phyloP scores from a whole-genome alignment of 2,888 invertebrate species.

The Lutraria lutraria region DNA sequence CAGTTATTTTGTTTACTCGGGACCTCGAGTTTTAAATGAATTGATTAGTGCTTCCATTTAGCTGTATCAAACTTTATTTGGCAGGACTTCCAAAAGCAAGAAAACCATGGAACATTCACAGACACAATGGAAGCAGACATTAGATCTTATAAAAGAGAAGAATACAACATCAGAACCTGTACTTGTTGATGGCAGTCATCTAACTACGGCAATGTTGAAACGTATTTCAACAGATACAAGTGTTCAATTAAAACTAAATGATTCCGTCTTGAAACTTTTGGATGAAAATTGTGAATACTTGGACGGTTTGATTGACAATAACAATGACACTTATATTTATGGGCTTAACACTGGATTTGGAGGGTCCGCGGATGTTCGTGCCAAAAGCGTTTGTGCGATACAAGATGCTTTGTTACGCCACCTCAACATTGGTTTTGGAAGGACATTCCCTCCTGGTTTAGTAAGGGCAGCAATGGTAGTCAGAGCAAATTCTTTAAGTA shows the following conservation, averaged over 20 bases:
- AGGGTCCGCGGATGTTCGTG: slow-evolving; percentile 51
- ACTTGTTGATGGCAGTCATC: not conserved
- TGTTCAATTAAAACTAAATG: slow-evolving; percentile 19
- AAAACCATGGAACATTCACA: not conserved
- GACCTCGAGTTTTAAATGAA: not conserved
- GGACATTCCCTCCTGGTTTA: slow-evolving; percentile 28
- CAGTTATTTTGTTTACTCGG: not conserved
- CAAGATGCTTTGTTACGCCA: slow-evolving; percentile 50
- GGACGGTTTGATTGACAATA: slow-evolving; percentile 12
- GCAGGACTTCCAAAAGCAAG: not conserved
- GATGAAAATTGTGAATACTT: slow-evolving; percentile 26
- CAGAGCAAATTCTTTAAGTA: slow-evolving; percentile 38
- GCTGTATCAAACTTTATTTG: not conserved
- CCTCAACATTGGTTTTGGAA: slow-evolving; percentile 50
- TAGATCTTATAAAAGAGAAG: slow-evolving; percentile 25
- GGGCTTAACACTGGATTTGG: slow-evolving; percentile 58
- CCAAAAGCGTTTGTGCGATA: slow-evolving; percentile 31
- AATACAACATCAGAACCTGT: not conserved
- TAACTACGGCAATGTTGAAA: slow-evolving; percentile 19
- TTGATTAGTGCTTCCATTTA: not conserved
- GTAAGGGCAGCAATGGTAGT: slow-evolving; percentile 39
- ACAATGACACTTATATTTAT: slow-evolving; percentile 33
- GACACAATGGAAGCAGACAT: slow-evolving; percentile 15
- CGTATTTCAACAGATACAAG: slow-evolving; percentile 19
- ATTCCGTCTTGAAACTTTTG: not conserved